These are phyloP conservation scores for Monoplex corrugatus DNA, from an alignment of 2,888 invertebrate genomes.

Conservation along the genomic window DNA sequence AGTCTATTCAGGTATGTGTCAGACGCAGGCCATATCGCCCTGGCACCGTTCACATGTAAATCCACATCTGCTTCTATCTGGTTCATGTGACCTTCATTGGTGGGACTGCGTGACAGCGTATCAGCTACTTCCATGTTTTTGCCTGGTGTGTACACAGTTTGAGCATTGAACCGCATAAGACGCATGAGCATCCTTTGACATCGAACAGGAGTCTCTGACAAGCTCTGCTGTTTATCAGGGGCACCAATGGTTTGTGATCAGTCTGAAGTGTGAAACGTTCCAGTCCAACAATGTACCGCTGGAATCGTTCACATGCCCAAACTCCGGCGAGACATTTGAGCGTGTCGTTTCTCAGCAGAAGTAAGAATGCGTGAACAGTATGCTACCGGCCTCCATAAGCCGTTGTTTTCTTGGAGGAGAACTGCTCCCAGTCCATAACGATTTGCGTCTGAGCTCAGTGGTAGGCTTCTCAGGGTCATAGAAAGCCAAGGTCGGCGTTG, in stretches of 20 bases:
- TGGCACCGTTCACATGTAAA: too few species aligned
- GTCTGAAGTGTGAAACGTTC: neutral
- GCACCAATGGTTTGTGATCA: constrained; percentile 45
- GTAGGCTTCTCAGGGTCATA: constrained; percentile 7
- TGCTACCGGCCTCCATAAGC: neutral
- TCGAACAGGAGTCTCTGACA: neutral
- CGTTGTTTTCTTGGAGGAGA: neutral
- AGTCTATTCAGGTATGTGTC: too few species aligned
- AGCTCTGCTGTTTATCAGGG: neutral
- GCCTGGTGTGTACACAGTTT: neutral
- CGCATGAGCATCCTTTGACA: constrained; percentile 38
- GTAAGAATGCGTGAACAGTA: neutral
- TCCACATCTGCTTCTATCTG: too few species aligned
- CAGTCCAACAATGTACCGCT: constrained; percentile 19
- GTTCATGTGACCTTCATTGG: neutral
- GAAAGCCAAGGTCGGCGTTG: neutral
- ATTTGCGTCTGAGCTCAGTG: neutral
- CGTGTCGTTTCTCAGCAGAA: neutral
- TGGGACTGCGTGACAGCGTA: constrained; percentile 6
- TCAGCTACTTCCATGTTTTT: constrained; percentile 1
- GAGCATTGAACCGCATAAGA: neutral
- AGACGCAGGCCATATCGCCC: too few species aligned
- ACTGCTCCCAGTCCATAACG: neutral
- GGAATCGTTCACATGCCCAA: neutral
- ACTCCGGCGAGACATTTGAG: neutral